Base-by-base conservation (phyloP, 2,888 invertebrate genomes). In the Ormyrus pomaceus region DNA sequence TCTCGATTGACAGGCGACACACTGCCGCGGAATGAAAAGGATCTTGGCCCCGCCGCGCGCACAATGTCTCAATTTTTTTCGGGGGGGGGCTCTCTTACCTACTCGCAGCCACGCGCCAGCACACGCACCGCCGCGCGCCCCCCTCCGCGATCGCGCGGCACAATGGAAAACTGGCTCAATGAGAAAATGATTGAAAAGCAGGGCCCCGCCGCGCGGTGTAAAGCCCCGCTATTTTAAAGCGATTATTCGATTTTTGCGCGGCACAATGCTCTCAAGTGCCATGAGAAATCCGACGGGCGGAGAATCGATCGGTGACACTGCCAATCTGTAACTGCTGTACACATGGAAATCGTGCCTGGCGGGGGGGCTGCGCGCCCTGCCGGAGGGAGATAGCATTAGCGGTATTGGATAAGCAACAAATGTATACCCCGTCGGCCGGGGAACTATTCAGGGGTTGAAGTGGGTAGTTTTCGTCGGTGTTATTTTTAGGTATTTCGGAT, bases 131-230 rank as follows among this genome's bases (percentile, higher is more conserved):
- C 19, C 19, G 34, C 74, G 45, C 13, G 13, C 13, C 13, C 13
- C 13, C 65, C 65, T 34, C 19, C 55, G 48, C 46, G 11, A 64
- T 64, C 10, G 45, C n/a, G 10, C 6, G n/a, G 10, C 10, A 53
- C n/a, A 66, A 66, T 45, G 45, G 68, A 53, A 58, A 59, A 70
- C 45, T 2, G 19, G 13, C 58, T 58, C 64, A 55, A 72, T 8
- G 72, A 53, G 55, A 72, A 72, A 72, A 62, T 61, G 53, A 73
- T 55, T 62, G 62, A 64, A 62, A 45, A 34, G 34, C 34, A 19
- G 19, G 19, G 19, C 34, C 34, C 34, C n/a, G n/a, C 1, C 13
- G 51, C 19, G 48, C 48, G 34, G 19, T 64, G 34, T 34, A 34
- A 71, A 48, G 13, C 13, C 58, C 59, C 6, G 45, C 34, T 34